Percentiles rank a stretch among this genome's conserved stretches.
These are phyloP conservation scores for Chaetura pelagica DNA, from an alignment of 2,113 vertebrate genomes.

Conservation along the genomic window DNA sequence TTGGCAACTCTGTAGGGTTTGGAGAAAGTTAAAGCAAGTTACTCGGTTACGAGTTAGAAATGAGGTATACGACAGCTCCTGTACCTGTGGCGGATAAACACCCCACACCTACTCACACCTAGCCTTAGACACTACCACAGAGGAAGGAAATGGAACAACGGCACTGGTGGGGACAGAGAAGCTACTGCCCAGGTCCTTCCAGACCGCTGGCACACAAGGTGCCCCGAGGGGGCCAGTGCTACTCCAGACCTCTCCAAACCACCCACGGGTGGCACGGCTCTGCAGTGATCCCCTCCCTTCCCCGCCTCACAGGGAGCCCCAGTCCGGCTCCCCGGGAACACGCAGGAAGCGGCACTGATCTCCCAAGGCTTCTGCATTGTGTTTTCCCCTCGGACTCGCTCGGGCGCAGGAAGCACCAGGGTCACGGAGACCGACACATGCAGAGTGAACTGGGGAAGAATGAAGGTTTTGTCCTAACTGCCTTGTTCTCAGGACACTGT, in stretches of 20 bases:
- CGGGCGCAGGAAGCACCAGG: not conserved
- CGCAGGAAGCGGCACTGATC: not conserved
- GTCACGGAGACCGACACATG: not conserved
- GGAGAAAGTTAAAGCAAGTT: slow-evolving; percentile 92
- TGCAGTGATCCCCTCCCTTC: not conserved
- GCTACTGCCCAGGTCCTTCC: not conserved
- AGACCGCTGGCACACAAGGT: not conserved
- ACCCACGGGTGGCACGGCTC: accelerated
- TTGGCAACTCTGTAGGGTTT: slow-evolving; percentile 84
- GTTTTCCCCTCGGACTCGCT: not conserved
- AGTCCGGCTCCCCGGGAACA: not conserved
- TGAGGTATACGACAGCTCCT: slow-evolving; percentile 96
- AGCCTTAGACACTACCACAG: slow-evolving; percentile 76
- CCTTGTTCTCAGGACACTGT: slow-evolving; percentile 44
- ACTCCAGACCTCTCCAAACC: not conserved
- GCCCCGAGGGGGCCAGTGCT: not conserved
- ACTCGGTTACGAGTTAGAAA: slow-evolving; percentile 91
- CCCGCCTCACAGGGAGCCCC: not conserved
- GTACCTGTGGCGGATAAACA: slow-evolving; percentile 76
- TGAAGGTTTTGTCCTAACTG: not conserved
- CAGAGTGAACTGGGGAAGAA: not conserved
- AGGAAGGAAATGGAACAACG: slow-evolving; percentile 70
- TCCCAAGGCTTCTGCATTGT: not conserved
- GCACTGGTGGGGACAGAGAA: not conserved
- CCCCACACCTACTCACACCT: slow-evolving; percentile 75